Conservation (phyloP, 2,888 invertebrate genomes). For the Lithophane semibrunnea region DNA sequence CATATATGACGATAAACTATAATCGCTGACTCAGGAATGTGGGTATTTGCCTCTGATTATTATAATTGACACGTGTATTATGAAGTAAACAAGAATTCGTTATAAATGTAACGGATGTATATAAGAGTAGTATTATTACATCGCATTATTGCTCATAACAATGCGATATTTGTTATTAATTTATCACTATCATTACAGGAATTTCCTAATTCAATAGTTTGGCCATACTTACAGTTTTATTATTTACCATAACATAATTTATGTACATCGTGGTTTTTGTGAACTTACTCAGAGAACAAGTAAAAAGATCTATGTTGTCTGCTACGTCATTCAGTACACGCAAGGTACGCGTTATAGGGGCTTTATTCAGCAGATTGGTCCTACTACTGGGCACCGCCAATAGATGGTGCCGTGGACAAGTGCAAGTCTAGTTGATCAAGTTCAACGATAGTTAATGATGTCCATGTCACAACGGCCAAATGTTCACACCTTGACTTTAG, state of each 20-base stretch:
- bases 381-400: too few species aligned
- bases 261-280: too few species aligned
- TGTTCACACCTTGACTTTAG: not conserved
- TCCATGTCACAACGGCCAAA: not conserved
- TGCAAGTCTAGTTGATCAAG: not conserved
- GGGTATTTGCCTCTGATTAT: constrained; percentile 1
- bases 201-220: too few species aligned
- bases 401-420: not conserved
- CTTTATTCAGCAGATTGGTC: too few species aligned
- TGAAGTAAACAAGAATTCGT: constrained; percentile 27
- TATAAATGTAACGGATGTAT: constrained; percentile 11
- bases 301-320: too few species aligned
- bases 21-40: constrained; percentile 39
- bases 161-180: not conserved
- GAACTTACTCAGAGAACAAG: too few species aligned
- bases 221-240: too few species aligned
- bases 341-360: too few species aligned
- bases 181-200: too few species aligned
- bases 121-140: not conserved
- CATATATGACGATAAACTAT: not conserved
- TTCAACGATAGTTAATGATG: not conserved
- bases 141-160: too few species aligned
- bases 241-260: too few species aligned
- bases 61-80: constrained; percentile 12
- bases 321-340: too few species aligned